Evolutionary conservation across 2,888 invertebrate species (phyloP), one percentile per base, ranked within the genome.

Genomic region (Enoplolaimus lenunculus): DNA sequence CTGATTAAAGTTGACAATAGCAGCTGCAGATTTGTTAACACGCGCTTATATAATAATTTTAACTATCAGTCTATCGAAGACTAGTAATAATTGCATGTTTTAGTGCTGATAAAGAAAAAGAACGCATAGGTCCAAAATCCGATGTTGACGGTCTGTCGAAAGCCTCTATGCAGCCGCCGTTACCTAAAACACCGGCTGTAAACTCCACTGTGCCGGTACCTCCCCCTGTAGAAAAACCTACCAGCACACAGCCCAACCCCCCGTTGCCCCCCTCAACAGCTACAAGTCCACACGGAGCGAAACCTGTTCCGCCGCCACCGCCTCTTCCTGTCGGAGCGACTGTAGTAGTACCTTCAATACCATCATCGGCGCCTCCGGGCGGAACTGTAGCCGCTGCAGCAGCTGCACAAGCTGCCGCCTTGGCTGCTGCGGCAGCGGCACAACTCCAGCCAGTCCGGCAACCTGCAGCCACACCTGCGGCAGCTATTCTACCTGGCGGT

Each of bases 71-170:
- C n/a, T n/a, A n/a, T n/a, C n/a, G n/a, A n/a, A n/a, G n/a, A n/a
- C n/a, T n/a, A n/a, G n/a, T n/a, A n/a, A n/a, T n/a, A n/a, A 81
- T 28, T 29, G 30, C n/a, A 16, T 29, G 76, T 71, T 78, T 33
- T 74, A 80, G 81, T 13, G 91, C 92, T 0, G 94, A 95, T 79
- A 93, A 93, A 80, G 93, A 93, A 80, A 94, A 94, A 78, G 94
- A 95, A 80, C 93, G 93, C 82, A 94, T 94, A 76, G 95, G 94
- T 0, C 94, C 93, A 13, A 73, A 72, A 68, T 26, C 34, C 7
- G 67, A 34, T 3, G 7, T 3, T 13, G 67, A 34, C 7, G 26
- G 26, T 21, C 7, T 7, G 7, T 13, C 7, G 7, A n/a, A 7
- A 13, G n/a, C 67, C 30, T 7, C 67, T 3, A 34, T n/a, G 21